A percentile compares a stretch with the other conserved stretches of the same genome.
Conservation (phyloP, 2,113 vertebrate species). For the Fukomys damarensis region DNA sequence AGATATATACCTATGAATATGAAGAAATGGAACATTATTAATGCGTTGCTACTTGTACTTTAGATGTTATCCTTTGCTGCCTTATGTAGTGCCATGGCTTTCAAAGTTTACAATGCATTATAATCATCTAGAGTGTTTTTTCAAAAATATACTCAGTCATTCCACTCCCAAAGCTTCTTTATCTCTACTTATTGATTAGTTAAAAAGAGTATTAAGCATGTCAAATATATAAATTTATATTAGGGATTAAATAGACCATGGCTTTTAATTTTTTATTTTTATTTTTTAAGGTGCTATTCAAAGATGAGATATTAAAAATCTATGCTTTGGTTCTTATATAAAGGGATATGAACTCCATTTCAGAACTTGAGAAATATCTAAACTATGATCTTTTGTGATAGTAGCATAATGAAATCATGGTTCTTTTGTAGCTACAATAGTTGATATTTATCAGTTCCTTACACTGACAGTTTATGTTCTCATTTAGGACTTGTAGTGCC, state of each 20-base stretch:
- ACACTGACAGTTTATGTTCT: background rate
- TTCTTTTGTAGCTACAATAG: background rate
- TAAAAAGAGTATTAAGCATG: background rate
- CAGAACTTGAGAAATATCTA: background rate
- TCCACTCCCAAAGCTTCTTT: background rate
- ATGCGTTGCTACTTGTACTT: background rate
- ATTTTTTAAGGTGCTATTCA: background rate
- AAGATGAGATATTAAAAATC: background rate
- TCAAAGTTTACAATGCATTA: background rate
- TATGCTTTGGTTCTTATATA: background rate
- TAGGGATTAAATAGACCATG: background rate
- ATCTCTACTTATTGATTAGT: background rate
- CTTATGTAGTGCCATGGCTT: background rate
- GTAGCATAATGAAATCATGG: background rate
- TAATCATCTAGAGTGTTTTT: background rate
- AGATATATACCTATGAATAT: background rate
- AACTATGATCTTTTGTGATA: background rate
- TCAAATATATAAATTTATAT: background rate
- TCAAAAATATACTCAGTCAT: background rate
- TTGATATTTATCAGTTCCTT: too few species aligned
- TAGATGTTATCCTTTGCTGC: background rate
- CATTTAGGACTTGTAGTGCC: background rate
- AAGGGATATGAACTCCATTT: background rate
- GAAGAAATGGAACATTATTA: background rate
- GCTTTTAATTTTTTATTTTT: background rate